Evolutionary conservation across 2,113 vertebrate species (phyloP).

Genomic region (Hydropotes inermis): DNA sequence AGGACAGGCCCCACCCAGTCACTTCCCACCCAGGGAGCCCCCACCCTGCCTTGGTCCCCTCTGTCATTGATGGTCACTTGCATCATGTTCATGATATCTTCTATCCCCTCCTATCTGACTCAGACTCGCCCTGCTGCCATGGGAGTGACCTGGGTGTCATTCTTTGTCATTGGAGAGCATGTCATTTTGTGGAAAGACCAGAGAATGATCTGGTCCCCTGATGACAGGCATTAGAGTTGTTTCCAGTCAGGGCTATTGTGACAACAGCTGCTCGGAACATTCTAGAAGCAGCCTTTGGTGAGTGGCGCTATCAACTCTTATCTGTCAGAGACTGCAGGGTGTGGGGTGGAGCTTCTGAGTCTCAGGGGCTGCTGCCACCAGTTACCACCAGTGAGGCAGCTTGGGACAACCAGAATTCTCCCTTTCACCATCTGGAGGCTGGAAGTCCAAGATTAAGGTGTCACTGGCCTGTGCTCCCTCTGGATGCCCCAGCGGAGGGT

Average conservation of each 20-base stretch:
- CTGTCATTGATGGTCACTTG: not conserved
- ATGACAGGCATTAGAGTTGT: not conserved
- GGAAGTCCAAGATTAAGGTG: not conserved
- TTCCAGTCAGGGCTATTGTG: not conserved
- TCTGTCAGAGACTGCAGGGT: not conserved
- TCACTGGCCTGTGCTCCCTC: not conserved
- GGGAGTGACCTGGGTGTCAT: rapidly evolving
- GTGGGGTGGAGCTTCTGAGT: not conserved
- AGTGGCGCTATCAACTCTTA: not conserved
- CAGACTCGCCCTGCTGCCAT: rapidly evolving
- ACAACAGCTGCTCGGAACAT: not conserved
- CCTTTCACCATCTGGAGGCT: not conserved
- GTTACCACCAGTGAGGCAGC: rapidly evolving
- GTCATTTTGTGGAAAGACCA: no score
- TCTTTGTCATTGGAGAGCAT: not conserved
- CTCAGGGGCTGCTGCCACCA: not conserved
- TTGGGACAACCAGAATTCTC: not conserved
- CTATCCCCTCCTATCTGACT: not conserved
- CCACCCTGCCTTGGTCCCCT: no score
- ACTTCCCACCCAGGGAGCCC: no score
- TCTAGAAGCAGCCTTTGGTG: not conserved
- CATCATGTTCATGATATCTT: not conserved
- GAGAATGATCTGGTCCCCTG: not conserved
- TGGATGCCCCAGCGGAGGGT: not conserved
- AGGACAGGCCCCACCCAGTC: not conserved